These are phyloP conservation scores for Rhopalosiphum padi DNA, from an alignment of 1,140 invertebrate genomes.

Conservation along the genomic window DNA sequence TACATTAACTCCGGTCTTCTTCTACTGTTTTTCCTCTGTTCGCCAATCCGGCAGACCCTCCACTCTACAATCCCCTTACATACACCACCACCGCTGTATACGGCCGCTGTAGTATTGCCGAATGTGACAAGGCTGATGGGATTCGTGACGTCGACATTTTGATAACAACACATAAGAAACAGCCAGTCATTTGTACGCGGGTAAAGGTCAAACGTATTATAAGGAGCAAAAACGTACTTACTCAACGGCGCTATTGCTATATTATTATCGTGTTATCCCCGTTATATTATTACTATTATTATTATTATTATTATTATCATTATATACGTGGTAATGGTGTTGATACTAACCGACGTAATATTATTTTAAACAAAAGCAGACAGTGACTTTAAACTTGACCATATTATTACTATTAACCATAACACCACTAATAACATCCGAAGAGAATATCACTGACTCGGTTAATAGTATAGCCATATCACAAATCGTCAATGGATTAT, in stretches of 20 bases:
- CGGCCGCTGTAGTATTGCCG: neutral
- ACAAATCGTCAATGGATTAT: neutral
- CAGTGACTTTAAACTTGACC: neutral
- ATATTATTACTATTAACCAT: neutral
- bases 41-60: too few relatives aligned
- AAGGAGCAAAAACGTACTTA: neutral
- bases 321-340: neutral
- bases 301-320: neutral
- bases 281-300: neutral
- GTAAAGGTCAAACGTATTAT: constrained; percentile 17
- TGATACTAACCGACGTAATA: neutral
- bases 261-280: neutral
- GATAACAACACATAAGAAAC: constrained; percentile 49
- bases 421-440: neutral
- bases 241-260: neutral
- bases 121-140: constrained; percentile 25
- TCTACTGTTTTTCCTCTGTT: constrained; percentile 4
- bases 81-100: neutral
- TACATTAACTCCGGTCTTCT: constrained; percentile 3
- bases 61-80: neutral
- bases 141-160: constrained; percentile 1
- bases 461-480: neutral
- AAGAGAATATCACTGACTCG: neutral
- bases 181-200: constrained; percentile 36
- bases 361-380: neutral